A percentile compares a stretch with the other conserved stretches of the same genome.
These are phyloP conservation scores for Aphrophora alni DNA, from an alignment of 2,888 invertebrate genomes.

Conservation along the genomic window DNA sequence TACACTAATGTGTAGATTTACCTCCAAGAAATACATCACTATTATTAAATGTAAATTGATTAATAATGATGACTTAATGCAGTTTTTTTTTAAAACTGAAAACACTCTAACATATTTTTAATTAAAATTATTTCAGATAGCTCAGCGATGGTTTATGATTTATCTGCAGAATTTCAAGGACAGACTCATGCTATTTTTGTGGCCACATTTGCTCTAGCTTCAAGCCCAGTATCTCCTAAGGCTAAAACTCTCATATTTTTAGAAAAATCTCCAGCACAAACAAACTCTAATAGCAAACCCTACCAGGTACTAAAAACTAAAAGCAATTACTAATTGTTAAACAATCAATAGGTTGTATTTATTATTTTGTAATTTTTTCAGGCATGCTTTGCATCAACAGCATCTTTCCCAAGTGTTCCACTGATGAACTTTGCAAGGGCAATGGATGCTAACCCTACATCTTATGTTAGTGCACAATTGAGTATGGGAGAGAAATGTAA, in stretches of 20 bases:
- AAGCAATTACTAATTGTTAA: neutral
- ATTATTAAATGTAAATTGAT: neutral
- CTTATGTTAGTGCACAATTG: constrained; percentile 59
- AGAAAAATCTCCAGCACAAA: constrained; percentile 55
- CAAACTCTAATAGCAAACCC: constrained; percentile 40
- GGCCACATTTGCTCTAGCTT: constrained; percentile 63
- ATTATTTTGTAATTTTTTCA: neutral
- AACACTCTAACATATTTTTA: neutral
- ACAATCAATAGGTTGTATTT: too few species aligned
- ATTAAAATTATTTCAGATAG: constrained; percentile 53
- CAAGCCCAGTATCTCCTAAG: constrained; percentile 65
- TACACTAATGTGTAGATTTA: neutral
- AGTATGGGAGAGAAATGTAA: constrained; percentile 60
- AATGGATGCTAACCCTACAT: constrained; percentile 61
- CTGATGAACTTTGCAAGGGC: constrained; percentile 63
- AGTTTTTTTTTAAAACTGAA: too few species aligned
- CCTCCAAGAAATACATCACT: neutral
- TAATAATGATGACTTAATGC: neutral
- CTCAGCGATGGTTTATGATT: constrained; percentile 61
- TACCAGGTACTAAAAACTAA: neutral
- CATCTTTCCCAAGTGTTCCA: constrained; percentile 62
- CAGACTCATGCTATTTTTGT: constrained; percentile 61
- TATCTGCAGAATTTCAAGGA: constrained; percentile 64
- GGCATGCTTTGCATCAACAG: constrained; percentile 55
- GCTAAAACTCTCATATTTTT: constrained; percentile 62